Evolutionary conservation across 2,888 invertebrate species (phyloP).

Genomic region (Rosalia funebris): DNA sequence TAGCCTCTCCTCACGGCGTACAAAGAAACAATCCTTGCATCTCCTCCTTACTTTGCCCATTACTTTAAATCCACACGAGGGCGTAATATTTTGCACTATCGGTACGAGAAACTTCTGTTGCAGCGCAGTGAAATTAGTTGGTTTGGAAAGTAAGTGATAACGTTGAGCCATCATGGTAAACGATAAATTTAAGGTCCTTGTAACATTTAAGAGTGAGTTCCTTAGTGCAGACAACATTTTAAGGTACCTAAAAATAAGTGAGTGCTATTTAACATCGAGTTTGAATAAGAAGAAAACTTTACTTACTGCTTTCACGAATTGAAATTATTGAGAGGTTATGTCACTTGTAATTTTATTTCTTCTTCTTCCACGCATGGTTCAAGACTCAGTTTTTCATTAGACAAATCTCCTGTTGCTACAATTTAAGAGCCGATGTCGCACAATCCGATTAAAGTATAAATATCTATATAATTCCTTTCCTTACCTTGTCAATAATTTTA

Average conservation of each 20-base stretch:
- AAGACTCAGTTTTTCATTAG: too few species aligned
- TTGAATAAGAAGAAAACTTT: too few species aligned
- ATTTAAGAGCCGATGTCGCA: too few species aligned
- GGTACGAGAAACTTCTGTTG: slow-evolving; percentile 42
- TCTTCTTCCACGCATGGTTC: too few species aligned
- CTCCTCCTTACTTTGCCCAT: slow-evolving; percentile 74
- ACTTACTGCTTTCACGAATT: too few species aligned
- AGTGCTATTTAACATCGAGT: too few species aligned
- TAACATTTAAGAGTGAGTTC: not conserved
- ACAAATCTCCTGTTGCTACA: too few species aligned
- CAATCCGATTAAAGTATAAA: too few species aligned
- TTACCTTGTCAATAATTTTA: too few species aligned
- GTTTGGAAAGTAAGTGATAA: slow-evolving; percentile 16
- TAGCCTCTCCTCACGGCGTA: slow-evolving; percentile 73
- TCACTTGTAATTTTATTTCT: too few species aligned
- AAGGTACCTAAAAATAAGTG: not conserved
- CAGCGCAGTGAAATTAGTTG: not conserved
- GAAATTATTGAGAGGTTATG: too few species aligned
- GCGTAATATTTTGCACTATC: slow-evolving; percentile 42
- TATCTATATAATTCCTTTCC: too few species aligned
- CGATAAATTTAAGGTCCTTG: not conserved
- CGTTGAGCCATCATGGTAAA: not conserved
- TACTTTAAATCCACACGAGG: slow-evolving; percentile 75
- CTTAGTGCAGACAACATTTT: slow-evolving; percentile 10
- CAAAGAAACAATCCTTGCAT: slow-evolving; percentile 83